These are phyloP conservation scores for Orcinus orca DNA, from an alignment of 2,113 vertebrate species.

Conservation along the genomic window DNA sequence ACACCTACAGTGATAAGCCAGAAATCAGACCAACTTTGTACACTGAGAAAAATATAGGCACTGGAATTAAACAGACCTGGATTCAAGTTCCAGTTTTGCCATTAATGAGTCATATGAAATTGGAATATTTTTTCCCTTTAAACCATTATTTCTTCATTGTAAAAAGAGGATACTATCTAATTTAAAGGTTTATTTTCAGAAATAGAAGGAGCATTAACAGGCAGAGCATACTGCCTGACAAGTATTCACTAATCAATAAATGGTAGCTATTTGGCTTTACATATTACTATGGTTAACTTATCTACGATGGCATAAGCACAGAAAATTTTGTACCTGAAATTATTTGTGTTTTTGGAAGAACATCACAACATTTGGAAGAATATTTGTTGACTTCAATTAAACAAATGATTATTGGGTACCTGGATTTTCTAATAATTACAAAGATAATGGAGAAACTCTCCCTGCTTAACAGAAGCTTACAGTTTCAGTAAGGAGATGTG, in stretches of 20 bases:
- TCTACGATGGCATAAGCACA: neutral
- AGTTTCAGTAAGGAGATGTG: neutral
- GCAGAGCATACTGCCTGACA: neutral
- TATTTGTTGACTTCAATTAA: neutral
- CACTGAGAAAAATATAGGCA: neutral
- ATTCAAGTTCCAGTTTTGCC: slow-evolving; percentile 6
- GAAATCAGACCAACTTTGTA: neutral
- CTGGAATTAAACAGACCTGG: neutral
- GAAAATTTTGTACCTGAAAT: neutral
- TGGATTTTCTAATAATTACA: slow-evolving; percentile 30
- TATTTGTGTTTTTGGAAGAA: neutral
- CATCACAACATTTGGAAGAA: neutral
- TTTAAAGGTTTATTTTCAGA: neutral
- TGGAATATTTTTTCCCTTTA: neutral
- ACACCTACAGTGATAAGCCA: neutral
- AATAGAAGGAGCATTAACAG: neutral
- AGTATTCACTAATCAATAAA: neutral
- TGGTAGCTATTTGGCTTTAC: neutral
- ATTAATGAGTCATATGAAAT: neutral
- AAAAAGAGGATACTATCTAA: neutral
- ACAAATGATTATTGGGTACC: neutral
- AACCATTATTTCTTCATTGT: slow-evolving; percentile 11
- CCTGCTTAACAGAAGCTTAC: neutral
- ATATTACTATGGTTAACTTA: neutral
- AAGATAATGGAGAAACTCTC: neutral